phyloP scores from a whole-genome alignment of 2,797 vertebrate species.

The Enteromius unitaeniatus region DNA sequence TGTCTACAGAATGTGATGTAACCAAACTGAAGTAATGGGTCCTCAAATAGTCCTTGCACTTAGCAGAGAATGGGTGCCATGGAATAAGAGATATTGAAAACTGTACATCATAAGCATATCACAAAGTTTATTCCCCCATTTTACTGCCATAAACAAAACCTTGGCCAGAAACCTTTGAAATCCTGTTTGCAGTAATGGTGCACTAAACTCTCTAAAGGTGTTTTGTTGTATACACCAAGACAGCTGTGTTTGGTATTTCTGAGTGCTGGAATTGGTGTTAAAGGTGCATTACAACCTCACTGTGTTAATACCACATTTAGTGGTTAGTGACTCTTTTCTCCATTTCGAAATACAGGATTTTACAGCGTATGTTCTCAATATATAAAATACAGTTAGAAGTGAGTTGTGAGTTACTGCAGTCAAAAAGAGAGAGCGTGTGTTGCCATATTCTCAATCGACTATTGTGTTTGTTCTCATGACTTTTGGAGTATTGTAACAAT shows the following conservation, averaged over 20 bases:
- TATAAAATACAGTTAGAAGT: constrained; percentile 81
- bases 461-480: constrained; percentile 80
- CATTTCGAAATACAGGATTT: constrained; percentile 72
- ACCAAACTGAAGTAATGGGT: not conserved
- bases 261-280: constrained; percentile 60
- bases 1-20: constrained; percentile 1
- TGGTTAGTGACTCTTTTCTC: constrained; percentile 63
- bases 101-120: not conserved
- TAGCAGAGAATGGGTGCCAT: not conserved
- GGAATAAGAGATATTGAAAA: not conserved
- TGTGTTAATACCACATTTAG: constrained; percentile 71
- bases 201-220: constrained; percentile 20
- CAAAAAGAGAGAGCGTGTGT: constrained; percentile 73
- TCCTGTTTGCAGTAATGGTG: constrained; percentile 24
- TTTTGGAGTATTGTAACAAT: constrained; percentile 75
- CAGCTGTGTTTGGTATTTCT: constrained; percentile 32
- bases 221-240: constrained; percentile 1
- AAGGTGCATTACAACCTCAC: constrained; percentile 67
- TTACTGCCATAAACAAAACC: not conserved
- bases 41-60: not conserved
- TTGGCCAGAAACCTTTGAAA: constrained; percentile 27
- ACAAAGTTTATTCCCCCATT: not conserved
- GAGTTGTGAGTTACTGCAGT: constrained; percentile 74
- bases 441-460: constrained; percentile 80
- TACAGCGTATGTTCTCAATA: constrained; percentile 75